Base-by-base conservation (phyloP, 2,888 invertebrate genomes). In the Drosophila helvetica region DNA sequence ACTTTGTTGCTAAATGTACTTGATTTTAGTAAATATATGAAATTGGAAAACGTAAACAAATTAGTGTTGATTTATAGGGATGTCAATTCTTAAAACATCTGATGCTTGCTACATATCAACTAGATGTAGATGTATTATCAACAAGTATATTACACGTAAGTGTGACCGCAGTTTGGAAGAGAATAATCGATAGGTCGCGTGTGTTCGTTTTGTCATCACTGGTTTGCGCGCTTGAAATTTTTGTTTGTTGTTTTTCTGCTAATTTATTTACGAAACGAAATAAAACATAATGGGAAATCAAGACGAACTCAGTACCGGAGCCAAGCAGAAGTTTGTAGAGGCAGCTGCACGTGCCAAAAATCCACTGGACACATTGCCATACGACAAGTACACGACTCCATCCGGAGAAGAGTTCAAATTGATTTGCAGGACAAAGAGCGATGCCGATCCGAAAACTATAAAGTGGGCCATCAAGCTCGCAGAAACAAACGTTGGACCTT, bases 401-500 rank as follows among this genome's bases (percentile, higher is more conserved):
- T 51, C 76, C 25, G 89, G 80, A 5, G 78, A 78, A 27, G 78
- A 86, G 50, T 90, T 84, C 12, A 83, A 81, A 45, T 70, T 92
- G 0, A 88, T 90, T 45, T 91, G 90, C 54, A 89, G 90, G 61
- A 67, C 81, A 12, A 92, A 91, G 71, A 62, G 60, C 10, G 91
- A 92, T 55, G 88, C 92, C 87, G 90, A 91, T 55, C 42, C 89
- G 5, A 92, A 86, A 33, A 58, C 75, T 0, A 66, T 92, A 0
- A 92, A 92, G 70, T 92, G 92, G 92, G 89, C 91, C 0, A 92
- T 91, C 60, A 92, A 92, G 61, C 70, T 92, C 45, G 92, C 92
- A 0, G 92, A 92, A 58, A 80, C 80, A 10, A 92, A 92, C 77
- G 92, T 92, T 0, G 82, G 90, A 0, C 85, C 89, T 2, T 91